These are phyloP conservation scores for Ptilodon capucinus DNA, from an alignment of 2,888 invertebrate species.

Conservation along the genomic window DNA sequence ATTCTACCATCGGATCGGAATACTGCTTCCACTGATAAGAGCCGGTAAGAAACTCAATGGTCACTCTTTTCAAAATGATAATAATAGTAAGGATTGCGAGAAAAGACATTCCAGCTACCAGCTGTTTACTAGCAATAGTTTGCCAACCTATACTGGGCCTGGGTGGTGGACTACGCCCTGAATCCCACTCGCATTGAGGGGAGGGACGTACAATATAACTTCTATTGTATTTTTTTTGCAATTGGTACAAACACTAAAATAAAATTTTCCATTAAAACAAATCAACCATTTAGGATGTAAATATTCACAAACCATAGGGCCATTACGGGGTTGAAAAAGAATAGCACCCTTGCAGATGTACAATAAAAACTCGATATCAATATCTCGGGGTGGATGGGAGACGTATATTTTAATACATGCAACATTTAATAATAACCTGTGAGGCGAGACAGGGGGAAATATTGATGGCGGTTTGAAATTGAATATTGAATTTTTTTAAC, in stretches of 20 bases:
- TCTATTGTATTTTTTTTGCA: no score
- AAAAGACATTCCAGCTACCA: no score
- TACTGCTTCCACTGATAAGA: no score
- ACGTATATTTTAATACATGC: slow-evolving; percentile 65
- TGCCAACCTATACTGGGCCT: no score
- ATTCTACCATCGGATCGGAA: no score
- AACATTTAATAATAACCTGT: slow-evolving; percentile 66
- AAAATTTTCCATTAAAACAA: background rate
- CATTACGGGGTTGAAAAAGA: background rate
- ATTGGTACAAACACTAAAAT: background rate
- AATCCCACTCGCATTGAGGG: no score
- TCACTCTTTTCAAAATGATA: no score
- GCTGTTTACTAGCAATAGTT: no score
- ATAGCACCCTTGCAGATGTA: slow-evolving; percentile 39
- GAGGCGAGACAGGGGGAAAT: slow-evolving; percentile 35
- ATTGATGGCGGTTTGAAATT: slow-evolving; percentile 33
- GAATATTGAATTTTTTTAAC: slow-evolving; percentile 7
- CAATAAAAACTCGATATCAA: slow-evolving; percentile 52
- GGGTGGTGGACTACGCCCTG: no score
- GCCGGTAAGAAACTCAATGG: no score
- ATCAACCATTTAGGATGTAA: slow-evolving; percentile 6
- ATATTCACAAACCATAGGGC: slow-evolving; percentile 54
- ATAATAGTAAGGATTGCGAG: no score
- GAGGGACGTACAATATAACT: no score
- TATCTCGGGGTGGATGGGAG: slow-evolving; percentile 27